phyloP scores from a whole-genome alignment of 1,140 invertebrate species.

The Drosophila pseudoananassae region DNA sequence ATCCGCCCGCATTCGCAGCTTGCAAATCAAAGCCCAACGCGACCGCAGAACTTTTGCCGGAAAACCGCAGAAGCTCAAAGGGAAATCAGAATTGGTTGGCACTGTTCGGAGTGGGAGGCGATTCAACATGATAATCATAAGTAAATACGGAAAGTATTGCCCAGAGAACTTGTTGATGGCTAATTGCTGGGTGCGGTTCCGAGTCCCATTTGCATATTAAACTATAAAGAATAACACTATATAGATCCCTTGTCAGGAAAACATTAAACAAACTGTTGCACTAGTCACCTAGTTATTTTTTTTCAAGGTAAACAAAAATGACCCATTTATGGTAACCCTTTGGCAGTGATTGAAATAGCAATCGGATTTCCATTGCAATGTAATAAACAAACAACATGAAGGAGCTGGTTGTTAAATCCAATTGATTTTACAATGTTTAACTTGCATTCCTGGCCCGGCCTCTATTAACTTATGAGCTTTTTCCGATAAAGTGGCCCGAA shows the following conservation, averaged over 20 bases:
- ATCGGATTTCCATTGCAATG: conserved; percentile 26
- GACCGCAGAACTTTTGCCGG: conserved; percentile 65
- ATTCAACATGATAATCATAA: conserved; percentile 60
- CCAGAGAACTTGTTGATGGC: conserved; percentile 25
- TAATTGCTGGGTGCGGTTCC: conserved; percentile 27
- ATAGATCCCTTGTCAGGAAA: background rate
- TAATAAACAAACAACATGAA: conserved; percentile 27
- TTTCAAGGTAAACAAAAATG: conserved; percentile 17
- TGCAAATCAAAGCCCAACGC: conserved; percentile 64
- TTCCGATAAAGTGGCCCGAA: conserved; percentile 28
- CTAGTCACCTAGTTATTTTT: conserved; percentile 2
- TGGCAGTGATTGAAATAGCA: background rate
- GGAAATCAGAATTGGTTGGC: conserved; percentile 10
- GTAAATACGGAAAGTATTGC: conserved; percentile 40
- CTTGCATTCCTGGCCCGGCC: conserved; percentile 7
- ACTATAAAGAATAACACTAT: too few relatives aligned
- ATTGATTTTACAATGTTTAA: conserved; percentile 21
- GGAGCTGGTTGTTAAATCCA: conserved; percentile 18
- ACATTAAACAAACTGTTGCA: conserved; percentile 24
- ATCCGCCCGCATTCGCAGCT: conserved; percentile 54
- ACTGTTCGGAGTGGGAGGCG: conserved; percentile 3
- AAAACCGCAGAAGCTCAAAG: conserved; percentile 47
- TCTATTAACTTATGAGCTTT: conserved; percentile 68
- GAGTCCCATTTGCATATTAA: background rate
- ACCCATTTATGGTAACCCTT: conserved; percentile 29